Base-by-base conservation (phyloP, 2,113 vertebrate species). In the Macquaria ambigua region DNA sequence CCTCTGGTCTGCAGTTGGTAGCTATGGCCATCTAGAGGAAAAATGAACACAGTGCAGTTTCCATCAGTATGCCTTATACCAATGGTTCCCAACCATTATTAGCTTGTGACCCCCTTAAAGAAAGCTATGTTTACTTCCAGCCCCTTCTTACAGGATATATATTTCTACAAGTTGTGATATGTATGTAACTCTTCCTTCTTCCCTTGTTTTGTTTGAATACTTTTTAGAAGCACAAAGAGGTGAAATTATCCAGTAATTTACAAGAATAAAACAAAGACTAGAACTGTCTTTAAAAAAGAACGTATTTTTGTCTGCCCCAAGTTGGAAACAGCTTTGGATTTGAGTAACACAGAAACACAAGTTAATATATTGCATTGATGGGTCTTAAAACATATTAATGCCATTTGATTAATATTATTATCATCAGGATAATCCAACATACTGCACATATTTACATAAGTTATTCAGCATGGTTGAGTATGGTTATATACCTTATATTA, bases 1-100 rank as follows among this genome's bases (percentile, higher is more conserved):
- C 2, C 18, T 52, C 15, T 64, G 39, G 0, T 50, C 9, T 85
- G 48, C 34, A 43, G 63, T 43, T 81, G 48, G 87, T 69, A 43
- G 87, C 48, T 93, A 12, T 77, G 74, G 72, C 93, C 95, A 90
- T 91, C 95, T 95, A 92, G 88, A 88, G 95, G 92, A 75, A 6
- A 76, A 23, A 43, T 37, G 0, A 59, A 3, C 34, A 68, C 70
- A 89, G 23, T 87, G 71, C 86, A 87, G 3, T 71, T 72, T 15
- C 53, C 12, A 50, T 77, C 8, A 61, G 6, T 48, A 14, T 34
- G 1, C 0, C 7, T 56, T 5, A 48, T 6, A 20, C 5, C 7
- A 69, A 1, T 62, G 20, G 34, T 31, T 50, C n/a, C n/a, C 28
- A 55, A 4, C 66, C 18, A 12, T 12, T 11, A 12, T 41, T 50